Conservation (phyloP, 1,140 invertebrate genomes). For the Phymastichus coffea region DNA sequence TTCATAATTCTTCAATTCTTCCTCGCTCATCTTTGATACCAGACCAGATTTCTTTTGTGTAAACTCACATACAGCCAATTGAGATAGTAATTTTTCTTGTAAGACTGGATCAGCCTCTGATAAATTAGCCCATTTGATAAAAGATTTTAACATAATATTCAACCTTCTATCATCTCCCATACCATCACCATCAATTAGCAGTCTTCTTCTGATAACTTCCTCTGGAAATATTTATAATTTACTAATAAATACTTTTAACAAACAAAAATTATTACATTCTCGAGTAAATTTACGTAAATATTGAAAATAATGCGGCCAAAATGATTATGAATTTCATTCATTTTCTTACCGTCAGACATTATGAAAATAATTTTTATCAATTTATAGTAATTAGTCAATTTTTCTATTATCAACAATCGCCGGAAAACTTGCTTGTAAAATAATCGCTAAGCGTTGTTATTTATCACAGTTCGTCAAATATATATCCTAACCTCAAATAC, state of each 20-base stretch:
- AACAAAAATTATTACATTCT: not conserved
- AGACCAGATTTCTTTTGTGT: conserved; percentile 81
- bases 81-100: conserved; percentile 78
- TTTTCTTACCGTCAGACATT: conserved; percentile 23
- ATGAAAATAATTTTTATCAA: not conserved
- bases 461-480: not conserved
- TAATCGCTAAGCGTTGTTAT: not conserved
- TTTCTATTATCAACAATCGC: not conserved
- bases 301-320: not conserved
- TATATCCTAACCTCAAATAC: no score
- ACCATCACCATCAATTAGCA: conserved; percentile 94
- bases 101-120: conserved; percentile 66
- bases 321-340: no score
- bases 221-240: conserved; percentile 62
- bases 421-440: not conserved
- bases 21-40: conserved; percentile 77
- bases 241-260: conserved; percentile 1
- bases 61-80: conserved; percentile 85
- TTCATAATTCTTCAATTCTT: conserved; percentile 84
- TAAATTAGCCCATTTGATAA: conserved; percentile 83
- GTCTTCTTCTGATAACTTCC: conserved; percentile 85
- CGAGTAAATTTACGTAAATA: not conserved
- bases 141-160: conserved; percentile 81
- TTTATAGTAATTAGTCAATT: not conserved
- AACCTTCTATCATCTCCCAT: conserved; percentile 90